A percentile compares a stretch with the other conserved stretches of the same genome.
Evolutionary conservation across 2,888 invertebrate genomes (phyloP).

Genomic region (Melitaea athalia): DNA sequence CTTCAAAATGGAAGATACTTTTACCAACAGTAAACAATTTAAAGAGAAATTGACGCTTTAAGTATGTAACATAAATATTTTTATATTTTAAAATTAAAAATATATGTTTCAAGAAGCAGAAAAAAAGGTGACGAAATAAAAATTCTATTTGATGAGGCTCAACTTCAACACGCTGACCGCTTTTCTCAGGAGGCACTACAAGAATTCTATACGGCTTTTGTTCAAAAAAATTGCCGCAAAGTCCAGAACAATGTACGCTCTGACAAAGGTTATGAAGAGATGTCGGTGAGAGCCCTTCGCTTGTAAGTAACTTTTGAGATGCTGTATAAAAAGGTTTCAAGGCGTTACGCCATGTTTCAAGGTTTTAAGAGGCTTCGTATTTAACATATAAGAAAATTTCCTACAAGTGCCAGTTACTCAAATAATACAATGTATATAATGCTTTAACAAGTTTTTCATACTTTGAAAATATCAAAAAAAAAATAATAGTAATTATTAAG

Average conservation of each 20-base stretch:
- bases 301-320: slow-evolving; percentile 37
- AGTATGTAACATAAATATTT: too few species aligned
- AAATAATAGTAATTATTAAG: too few species aligned
- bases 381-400: neutral
- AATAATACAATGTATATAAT: neutral
- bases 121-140: slow-evolving; percentile 13
- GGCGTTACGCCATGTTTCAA: slow-evolving; percentile 21
- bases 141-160: slow-evolving; percentile 17
- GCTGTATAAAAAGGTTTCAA: slow-evolving; percentile 27
- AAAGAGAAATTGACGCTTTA: too few species aligned
- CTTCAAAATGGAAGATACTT: too few species aligned
- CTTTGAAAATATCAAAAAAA: too few species aligned
- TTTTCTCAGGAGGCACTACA: slow-evolving; percentile 35
- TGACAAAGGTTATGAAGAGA: slow-evolving; percentile 44
- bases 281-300: slow-evolving; percentile 37
- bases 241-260: slow-evolving; percentile 40
- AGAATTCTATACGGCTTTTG: slow-evolving; percentile 36
- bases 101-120: neutral
- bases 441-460: too few species aligned
- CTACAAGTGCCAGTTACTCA: neutral
- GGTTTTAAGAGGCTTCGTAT: neutral
- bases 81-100: too few species aligned
- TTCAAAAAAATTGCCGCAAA: slow-evolving; percentile 36
- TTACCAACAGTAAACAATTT: too few species aligned
- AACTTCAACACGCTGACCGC: slow-evolving; percentile 30